Evolutionary conservation across 92 coral and sea anemone species (phyloP).

Genomic region (Montipora capitata): DNA sequence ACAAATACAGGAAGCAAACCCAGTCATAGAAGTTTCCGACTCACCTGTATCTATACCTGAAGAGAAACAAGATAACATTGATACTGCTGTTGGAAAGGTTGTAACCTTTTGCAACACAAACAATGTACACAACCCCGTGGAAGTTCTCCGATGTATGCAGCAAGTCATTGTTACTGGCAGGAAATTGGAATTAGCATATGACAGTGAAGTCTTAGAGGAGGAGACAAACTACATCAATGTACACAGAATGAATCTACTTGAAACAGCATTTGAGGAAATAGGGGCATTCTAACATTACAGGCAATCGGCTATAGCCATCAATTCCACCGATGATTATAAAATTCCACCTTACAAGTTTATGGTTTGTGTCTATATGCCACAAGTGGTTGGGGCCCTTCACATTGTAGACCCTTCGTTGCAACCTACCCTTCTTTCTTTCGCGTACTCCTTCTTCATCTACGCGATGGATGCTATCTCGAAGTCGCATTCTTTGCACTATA

Average conservation of each 20-base stretch:
- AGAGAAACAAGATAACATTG: background rate
- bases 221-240: conserved; percentile 27
- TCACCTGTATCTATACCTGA: background rate
- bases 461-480: no score
- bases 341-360: no score
- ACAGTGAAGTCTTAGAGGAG: conserved; percentile 9
- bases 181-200: background rate
- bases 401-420: no score
- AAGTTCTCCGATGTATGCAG: conserved; percentile 6
- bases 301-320: no score
- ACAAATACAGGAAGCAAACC: background rate
- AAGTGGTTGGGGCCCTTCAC: no score
- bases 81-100: background rate
- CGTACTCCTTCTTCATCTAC: no score
- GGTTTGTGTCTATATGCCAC: no score
- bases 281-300: background rate
- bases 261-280: conserved; percentile 41
- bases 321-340: no score
- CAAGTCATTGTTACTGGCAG: conserved; percentile 13
- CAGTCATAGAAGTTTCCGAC: background rate
- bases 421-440: no score
- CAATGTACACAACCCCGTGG: conserved; percentile 17
- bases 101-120: background rate
- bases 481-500: no score
- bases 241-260: conserved; percentile 11